A percentile compares a stretch with the other conserved stretches of the same genome.
Conservation (phyloP, 2,797 vertebrate species). For the Hozukius guyotensis region DNA sequence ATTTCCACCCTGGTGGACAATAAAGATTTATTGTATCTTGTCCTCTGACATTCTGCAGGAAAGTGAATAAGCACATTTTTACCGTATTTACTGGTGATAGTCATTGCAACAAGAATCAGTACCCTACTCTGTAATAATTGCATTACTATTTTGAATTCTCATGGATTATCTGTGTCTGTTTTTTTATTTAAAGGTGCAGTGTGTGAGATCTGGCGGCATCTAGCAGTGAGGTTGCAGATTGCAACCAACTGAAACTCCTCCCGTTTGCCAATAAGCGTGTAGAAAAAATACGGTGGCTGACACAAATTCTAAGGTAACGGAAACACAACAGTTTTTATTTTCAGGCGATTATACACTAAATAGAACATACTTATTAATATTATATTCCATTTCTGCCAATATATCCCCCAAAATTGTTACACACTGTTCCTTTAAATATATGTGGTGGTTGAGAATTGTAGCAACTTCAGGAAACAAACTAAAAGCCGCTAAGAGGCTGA, state of each 20-base stretch:
- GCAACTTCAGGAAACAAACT: rapidly evolving
- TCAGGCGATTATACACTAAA: not conserved
- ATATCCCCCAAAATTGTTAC: no score
- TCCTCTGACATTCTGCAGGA: not conserved
- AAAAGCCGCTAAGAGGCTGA: no score
- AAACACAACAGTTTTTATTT: not conserved
- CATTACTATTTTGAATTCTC: not conserved
- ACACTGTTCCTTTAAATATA: not conserved
- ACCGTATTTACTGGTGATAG: no score
- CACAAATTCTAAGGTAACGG: not conserved
- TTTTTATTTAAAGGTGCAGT: not conserved
- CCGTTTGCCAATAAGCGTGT: not conserved
- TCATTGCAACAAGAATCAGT: not conserved
- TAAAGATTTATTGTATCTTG: no score
- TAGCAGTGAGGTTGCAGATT: no score
- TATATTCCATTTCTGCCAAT: no score
- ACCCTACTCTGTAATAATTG: not conserved
- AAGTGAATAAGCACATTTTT: not conserved
- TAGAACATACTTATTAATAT: no score
- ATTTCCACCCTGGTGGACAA: no score
- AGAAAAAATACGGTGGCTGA: not conserved
- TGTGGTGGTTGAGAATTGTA: not conserved
- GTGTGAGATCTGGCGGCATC: no score
- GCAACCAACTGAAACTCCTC: no score
- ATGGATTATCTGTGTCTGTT: not conserved